Base-by-base conservation (phyloP, 1,140 invertebrate species). In the Antheraea mylitta region DNA sequence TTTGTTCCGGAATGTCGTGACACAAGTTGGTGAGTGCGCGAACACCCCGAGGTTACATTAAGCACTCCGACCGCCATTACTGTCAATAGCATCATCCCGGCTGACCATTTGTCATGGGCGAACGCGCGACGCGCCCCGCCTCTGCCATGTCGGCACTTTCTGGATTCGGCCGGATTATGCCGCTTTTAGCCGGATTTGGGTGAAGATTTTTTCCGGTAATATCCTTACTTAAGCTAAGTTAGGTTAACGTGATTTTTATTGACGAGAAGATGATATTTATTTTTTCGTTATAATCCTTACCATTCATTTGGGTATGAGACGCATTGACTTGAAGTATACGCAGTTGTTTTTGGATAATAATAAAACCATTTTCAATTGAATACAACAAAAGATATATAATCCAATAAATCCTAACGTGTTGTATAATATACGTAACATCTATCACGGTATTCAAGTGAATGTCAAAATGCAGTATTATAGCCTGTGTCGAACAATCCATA, bases 21-120 rank as follows among this genome's bases (percentile, higher is more conserved):
- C 45, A 53, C 45, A 53, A 53, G 45, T 53, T 53, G 45, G 45
- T 53, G 45, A 63, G 19, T 63, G 8, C 61, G 22, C 19, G 16
- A n/a, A n/a, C 61, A 13, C 64, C 64, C 18, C 16, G 64, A 22
- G 64, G 68, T 69, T 73, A 69, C 45, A 67, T 67, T 67, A 67
- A 53, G 22, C 61, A 68, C 67, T 30, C 58, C 62, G 18, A 18
- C 67, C 45, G 45, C 75, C 71, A 79, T 81, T 79, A 81, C 69
- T 72, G 72, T 78, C 77, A 79, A 81, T 79, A 70, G 64, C 71
- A 67, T 75, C 74, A 79, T 77, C 74, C 72, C 66, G 48, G 18
- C 69, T 70, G 69, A 70, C 70, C 77, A 78, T 78, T 82, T 78
- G 76, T 82, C 78, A 82, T 65, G 71, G 38, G 61, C 58, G n/a